Evolutionary conservation across 2,888 invertebrate species (phyloP), one percentile per base, ranked within the genome.

Genomic region (Drosophila prostipennis): DNA sequence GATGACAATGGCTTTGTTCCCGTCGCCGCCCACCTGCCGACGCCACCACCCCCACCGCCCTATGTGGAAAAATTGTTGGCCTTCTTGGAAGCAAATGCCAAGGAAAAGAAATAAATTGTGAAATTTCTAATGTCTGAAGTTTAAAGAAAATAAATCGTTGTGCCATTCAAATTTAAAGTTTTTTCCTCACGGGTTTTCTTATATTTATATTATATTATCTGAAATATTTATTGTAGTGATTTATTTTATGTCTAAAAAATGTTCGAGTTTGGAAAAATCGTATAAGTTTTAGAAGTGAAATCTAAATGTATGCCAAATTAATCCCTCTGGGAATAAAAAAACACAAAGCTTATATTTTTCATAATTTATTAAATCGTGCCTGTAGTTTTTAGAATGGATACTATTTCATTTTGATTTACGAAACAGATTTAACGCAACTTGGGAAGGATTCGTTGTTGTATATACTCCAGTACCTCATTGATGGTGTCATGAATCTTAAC

Each of bases 41-140:
- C 84, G 19, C 92, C 94, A 11, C 95, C 95, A 2, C 95, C 95
- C 6, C 93, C 94, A 11, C 95, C 95, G 3, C 95, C 95, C 8
- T 94, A 93, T 37, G 94, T 95, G 80, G 93, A 94, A 77, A 94
- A 93, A 63, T 93, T 95, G 26, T 90, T 95, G 56, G 94, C 93
- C 10, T 95, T 93, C 90, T 93, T 95, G 67, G 94, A 94, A n/a
- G 87, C 86, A 2, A 71, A 71, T 53, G 71, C 70, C 14, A 29
- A 55, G 23, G 52, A 3, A 8, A 71, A 63, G 63, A 71, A 71
- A 23, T 63, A 53, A 60, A 10, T 56, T 6, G n/a, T 6, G 1
- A 16, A 14, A 11, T n/a, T 19, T 0, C 1, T 39, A 51, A 11
- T 23, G 23, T 48, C n/a, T 10, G 6, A 23, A 8, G 11, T 51